These are phyloP conservation scores for Tympanuchus pallidicinctus DNA, from an alignment of 2,113 vertebrate genomes.

Conservation along the genomic window DNA sequence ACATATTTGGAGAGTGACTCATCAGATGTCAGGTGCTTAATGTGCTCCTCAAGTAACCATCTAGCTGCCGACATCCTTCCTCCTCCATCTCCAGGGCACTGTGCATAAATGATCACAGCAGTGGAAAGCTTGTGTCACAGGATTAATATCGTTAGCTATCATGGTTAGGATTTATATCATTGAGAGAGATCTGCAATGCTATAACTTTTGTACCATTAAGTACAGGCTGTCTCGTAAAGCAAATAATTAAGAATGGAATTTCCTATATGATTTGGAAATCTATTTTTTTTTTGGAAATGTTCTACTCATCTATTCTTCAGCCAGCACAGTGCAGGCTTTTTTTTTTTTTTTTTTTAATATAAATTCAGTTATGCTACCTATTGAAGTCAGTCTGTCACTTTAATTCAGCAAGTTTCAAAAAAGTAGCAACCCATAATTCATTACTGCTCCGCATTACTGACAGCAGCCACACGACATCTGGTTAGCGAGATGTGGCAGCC, in stretches of 20 bases:
- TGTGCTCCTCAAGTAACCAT: constrained; percentile 2
- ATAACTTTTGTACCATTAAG: not conserved
- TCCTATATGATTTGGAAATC: not conserved
- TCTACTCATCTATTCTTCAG: not conserved
- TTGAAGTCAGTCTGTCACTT: not conserved
- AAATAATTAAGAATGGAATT: constrained; percentile 8
- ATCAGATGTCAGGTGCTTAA: constrained; percentile 45
- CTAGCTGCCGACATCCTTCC: not conserved
- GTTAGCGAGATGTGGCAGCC: not conserved
- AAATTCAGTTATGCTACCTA: not conserved
- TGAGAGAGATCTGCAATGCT: not conserved
- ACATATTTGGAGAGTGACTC: constrained; percentile 44
- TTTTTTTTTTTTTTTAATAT: not conserved
- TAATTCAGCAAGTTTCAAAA: not conserved
- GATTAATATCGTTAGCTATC: constrained; percentile 11
- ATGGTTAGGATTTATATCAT: not conserved
- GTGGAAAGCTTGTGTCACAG: constrained; percentile 2
- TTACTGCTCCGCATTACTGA: not conserved
- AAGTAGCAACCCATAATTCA: not conserved
- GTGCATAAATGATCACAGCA: not conserved
- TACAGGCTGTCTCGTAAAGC: not conserved
- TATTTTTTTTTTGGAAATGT: not conserved
- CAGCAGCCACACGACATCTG: not conserved
- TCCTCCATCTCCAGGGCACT: not conserved
- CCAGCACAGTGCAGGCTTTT: not conserved